A percentile compares a stretch with the other conserved stretches of the same genome.
Conservation (phyloP, 2,797 vertebrate species). For the Molossus molossus region DNA sequence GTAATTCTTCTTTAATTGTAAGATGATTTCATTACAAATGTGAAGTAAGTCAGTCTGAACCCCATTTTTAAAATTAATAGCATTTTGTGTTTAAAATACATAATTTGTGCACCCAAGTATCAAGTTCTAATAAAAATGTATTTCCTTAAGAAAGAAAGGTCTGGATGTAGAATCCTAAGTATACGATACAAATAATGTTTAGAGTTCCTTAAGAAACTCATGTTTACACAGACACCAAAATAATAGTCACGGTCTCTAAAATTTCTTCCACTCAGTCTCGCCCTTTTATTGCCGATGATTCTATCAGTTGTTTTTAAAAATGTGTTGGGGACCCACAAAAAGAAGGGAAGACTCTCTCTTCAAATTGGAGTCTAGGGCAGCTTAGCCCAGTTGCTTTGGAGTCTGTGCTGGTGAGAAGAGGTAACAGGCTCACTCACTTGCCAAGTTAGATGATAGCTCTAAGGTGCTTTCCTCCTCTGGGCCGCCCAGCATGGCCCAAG, state of each 20-base stretch:
- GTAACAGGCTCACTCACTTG: not conserved
- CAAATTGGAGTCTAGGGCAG: not conserved
- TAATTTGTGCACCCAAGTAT: not conserved
- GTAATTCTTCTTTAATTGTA: constrained; percentile 63
- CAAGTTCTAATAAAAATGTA: constrained; percentile 9
- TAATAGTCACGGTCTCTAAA: not conserved
- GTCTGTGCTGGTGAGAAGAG: not conserved
- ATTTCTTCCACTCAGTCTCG: not conserved
- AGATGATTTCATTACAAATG: constrained; percentile 62
- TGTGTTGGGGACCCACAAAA: not conserved
- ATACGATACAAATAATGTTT: not conserved
- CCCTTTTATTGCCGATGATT: not conserved
- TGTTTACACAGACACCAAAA: not conserved
- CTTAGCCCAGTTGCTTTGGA: not conserved
- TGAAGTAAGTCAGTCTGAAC: constrained; percentile 24
- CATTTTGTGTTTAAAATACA: constrained; percentile 57
- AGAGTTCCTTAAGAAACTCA: constrained; percentile 34
- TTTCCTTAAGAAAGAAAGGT: constrained; percentile 43
- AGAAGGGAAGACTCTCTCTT: not conserved
- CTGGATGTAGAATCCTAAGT: constrained; percentile 19
- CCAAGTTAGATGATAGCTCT: not conserved
- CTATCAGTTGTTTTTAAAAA: not conserved
- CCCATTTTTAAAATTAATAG: constrained; percentile 55
- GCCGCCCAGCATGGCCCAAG: not conserved
- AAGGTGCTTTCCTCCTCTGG: not conserved